phyloP scores from a whole-genome alignment of 2,113 vertebrate species.

The Dissostichus mawsoni region DNA sequence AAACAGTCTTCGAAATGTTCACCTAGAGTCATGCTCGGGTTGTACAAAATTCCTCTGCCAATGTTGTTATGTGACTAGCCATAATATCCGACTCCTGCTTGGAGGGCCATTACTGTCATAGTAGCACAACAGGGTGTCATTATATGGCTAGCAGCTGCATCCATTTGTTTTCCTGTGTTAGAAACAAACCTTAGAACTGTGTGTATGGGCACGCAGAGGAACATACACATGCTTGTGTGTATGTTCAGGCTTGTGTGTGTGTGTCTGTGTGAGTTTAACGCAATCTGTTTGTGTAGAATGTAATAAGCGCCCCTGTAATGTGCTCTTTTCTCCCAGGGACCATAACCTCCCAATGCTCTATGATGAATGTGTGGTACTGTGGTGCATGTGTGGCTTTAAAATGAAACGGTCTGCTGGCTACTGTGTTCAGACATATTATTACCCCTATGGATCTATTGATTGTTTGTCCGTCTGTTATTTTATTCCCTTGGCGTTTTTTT shows the following conservation, averaged over 20 bases:
- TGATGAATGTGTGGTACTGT: conserved; percentile 74
- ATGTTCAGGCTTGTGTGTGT: neutral
- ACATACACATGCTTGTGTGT: conserved; percentile 14
- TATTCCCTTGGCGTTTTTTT: conserved; percentile 17
- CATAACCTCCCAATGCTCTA: conserved; percentile 59
- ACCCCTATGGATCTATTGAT: conserved; percentile 72
- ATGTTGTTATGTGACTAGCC: conserved; percentile 60
- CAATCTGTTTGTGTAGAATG: conserved; percentile 11
- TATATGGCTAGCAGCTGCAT: conserved; percentile 66
- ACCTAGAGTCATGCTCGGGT: conserved; percentile 12
- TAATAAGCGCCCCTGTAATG: conserved; percentile 25
- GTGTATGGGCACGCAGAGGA: conserved; percentile 13
- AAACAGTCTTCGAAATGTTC: conserved; percentile 50
- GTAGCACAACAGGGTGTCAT: conserved; percentile 72
- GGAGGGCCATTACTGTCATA: conserved; percentile 67
- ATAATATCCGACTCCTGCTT: conserved; percentile 65
- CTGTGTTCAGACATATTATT: conserved; percentile 75
- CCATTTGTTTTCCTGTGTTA: conserved; percentile 66
- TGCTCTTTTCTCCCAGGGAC: conserved; percentile 48
- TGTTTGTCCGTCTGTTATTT: conserved; percentile 38
- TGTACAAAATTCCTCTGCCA: conserved; percentile 42
- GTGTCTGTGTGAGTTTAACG: conserved; percentile 13
- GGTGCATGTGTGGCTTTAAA: conserved; percentile 67
- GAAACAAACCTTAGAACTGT: conserved; percentile 33
- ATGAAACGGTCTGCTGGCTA: conserved; percentile 50